Percentiles rank a stretch among this genome's conserved stretches.
These are phyloP conservation scores for Sminthopsis crassicaudata DNA, from an alignment of 2,113 vertebrate genomes.

Conservation along the genomic window DNA sequence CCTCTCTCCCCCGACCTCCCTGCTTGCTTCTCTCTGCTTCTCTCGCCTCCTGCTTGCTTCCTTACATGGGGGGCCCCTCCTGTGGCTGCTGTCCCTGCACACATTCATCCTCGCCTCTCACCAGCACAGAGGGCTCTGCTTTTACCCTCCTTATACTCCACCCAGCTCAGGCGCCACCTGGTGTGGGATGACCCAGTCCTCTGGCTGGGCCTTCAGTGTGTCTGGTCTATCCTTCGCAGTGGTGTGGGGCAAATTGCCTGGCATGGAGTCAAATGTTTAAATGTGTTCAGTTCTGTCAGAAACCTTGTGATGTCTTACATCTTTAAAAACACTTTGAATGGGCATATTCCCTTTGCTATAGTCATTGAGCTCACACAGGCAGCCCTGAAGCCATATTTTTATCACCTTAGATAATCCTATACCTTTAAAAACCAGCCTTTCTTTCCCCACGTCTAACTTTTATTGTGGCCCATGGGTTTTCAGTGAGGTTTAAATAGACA, in stretches of 20 bases:
- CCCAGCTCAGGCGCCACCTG: neutral
- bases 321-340: neutral
- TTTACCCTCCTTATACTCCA: neutral
- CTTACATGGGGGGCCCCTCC: too few relatives aligned
- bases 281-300: neutral
- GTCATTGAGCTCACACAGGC: neutral
- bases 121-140: neutral
- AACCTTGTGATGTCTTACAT: neutral
- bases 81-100: too few relatives aligned
- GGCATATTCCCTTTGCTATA: neutral
- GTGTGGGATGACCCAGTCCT: neutral
- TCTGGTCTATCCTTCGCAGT: neutral
- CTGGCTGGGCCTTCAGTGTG: too few relatives aligned
- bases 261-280: neutral
- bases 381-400: neutral
- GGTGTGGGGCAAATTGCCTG: neutral
- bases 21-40: too few relatives aligned
- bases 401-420: neutral
- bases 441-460: neutral
- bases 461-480: neutral
- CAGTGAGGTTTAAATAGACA: neutral
- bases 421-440: neutral
- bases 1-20: too few relatives aligned
- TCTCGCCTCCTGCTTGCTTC: too few relatives aligned
- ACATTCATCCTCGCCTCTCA: neutral